These are phyloP conservation scores for Sialia sialis DNA, from an alignment of 2,113 vertebrate species.

Conservation along the genomic window DNA sequence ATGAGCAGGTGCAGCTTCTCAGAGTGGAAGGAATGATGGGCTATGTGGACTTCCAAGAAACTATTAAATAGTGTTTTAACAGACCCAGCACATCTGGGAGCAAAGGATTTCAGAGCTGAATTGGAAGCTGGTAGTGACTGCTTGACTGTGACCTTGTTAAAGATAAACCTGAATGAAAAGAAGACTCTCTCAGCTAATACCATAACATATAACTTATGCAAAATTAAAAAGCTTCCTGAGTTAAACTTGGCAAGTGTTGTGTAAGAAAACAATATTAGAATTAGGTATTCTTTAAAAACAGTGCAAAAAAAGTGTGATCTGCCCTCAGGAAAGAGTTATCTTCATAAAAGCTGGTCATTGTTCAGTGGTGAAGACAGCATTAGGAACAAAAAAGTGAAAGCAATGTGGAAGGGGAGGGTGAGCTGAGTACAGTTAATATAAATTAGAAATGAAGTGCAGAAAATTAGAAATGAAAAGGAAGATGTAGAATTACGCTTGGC, in stretches of 20 bases:
- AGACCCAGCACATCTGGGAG: neutral
- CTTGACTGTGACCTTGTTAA: neutral
- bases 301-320: neutral
- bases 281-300: neutral
- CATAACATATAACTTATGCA: neutral
- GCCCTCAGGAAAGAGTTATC: neutral
- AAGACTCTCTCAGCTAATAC: neutral
- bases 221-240: neutral
- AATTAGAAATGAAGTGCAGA: conserved; percentile 30
- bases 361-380: neutral
- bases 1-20: neutral
- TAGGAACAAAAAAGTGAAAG: neutral
- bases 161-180: neutral
- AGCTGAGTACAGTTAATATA: neutral
- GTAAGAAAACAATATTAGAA: neutral
- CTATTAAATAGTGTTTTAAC: neutral
- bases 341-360: neutral
- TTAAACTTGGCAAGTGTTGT: neutral
- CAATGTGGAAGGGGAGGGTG: neutral
- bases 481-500: conserved; percentile 28
- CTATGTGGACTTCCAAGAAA: neutral
- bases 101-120: neutral
- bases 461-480: conserved; percentile 21
- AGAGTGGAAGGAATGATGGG: neutral
- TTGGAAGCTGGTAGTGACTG: neutral